Percentiles rank a stretch among this genome's conserved stretches.
These are phyloP conservation scores for Dasypolia templi DNA, from an alignment of 2,888 invertebrate genomes.

Conservation along the genomic window DNA sequence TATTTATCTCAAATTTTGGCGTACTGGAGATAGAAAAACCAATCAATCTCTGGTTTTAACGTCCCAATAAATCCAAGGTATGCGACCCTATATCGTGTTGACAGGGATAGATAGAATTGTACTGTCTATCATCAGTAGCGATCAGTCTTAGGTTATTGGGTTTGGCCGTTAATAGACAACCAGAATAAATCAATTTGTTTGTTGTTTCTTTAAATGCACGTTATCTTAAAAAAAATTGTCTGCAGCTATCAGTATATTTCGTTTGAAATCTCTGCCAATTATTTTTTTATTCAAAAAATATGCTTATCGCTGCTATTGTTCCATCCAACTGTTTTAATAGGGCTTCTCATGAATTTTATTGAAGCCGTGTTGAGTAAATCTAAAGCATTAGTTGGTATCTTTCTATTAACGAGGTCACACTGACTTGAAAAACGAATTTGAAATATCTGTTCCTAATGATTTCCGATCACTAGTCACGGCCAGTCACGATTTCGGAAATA, in stretches of 20 bases:
- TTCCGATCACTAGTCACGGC: conserved; percentile 1
- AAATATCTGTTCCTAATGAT: conserved; percentile 10
- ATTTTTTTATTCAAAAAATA: conserved; percentile 27
- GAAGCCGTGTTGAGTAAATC: neutral
- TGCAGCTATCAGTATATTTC: neutral
- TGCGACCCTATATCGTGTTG: too few relatives aligned
- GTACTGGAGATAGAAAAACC: too few relatives aligned
- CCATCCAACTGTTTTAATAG: neutral
- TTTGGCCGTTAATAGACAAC: too few relatives aligned
- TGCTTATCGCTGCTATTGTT: conserved; percentile 7
- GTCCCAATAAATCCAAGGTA: too few relatives aligned
- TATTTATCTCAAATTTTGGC: too few relatives aligned
- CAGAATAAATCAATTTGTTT: neutral
- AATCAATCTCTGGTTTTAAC: too few relatives aligned
- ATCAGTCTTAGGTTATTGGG: too few relatives aligned
- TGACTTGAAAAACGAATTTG: conserved; percentile 1
- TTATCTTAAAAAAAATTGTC: neutral
- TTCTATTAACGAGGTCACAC: neutral
- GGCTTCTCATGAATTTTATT: neutral
- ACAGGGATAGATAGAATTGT: too few relatives aligned
- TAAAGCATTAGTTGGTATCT: neutral
- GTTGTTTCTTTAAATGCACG: too few relatives aligned
- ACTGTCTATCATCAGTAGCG: too few relatives aligned
- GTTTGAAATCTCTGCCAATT: neutral
- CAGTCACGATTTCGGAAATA: conserved; percentile 17